A percentile compares a stretch with the other conserved stretches of the same genome.
Conservation (phyloP, 2,888 invertebrate species). For the Cosmia trapezina region DNA sequence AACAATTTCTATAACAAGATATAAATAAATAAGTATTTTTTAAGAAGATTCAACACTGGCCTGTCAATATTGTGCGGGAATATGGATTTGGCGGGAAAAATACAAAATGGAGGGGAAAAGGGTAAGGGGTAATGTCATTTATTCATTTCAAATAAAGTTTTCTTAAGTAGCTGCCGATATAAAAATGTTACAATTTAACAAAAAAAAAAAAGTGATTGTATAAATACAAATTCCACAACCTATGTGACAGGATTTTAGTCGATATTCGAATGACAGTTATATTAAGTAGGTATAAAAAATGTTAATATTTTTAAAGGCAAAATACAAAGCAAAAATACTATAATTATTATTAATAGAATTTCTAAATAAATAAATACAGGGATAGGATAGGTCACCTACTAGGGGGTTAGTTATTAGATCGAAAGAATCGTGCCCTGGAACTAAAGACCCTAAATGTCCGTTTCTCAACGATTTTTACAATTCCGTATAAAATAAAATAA, state of each 20-base stretch:
- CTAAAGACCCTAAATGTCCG: conserved; percentile 3
- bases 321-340: conserved; percentile 87
- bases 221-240: conserved; percentile 84
- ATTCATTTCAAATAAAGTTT: conserved; percentile 88
- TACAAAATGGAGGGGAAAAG: conserved; percentile 60
- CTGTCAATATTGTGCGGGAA: conserved; percentile 89
- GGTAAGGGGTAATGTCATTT: conserved; percentile 83
- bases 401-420: conserved; percentile 77
- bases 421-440: conserved; percentile 41
- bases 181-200: conserved; percentile 85
- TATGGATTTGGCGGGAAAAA: conserved; percentile 68
- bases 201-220: conserved; percentile 76
- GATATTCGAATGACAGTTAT: conserved; percentile 64
- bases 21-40: conserved; percentile 86
- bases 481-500: conserved; percentile 35
- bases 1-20: conserved; percentile 87
- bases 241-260: conserved; percentile 70
- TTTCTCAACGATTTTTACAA: conserved; percentile 31
- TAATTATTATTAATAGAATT: conserved; percentile 79
- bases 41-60: conserved; percentile 88
- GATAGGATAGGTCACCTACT: conserved; percentile 80
- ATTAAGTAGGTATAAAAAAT: conserved; percentile 62
- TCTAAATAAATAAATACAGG: conserved; percentile 86
- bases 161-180: conserved; percentile 89
- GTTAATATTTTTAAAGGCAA: conserved; percentile 81